These are phyloP conservation scores for Chrysaora quinquecirrha DNA, from an alignment of 30 jellyfish, hydroid and myxozoan genomes.

Conservation along the genomic window DNA sequence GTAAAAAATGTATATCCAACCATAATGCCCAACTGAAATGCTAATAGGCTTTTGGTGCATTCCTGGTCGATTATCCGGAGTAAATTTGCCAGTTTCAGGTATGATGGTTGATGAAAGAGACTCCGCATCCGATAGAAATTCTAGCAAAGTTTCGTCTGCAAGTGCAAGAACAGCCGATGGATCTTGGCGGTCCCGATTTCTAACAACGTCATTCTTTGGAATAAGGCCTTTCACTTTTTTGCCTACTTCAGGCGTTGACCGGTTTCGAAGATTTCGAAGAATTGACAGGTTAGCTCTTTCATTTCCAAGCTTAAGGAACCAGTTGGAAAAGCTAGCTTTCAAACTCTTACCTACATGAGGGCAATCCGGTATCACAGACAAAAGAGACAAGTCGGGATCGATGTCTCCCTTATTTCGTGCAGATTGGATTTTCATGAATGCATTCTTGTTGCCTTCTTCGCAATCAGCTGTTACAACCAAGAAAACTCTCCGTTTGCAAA, in stretches of 20 bases:
- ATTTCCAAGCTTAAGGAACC: conserved; percentile 2
- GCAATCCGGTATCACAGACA: background rate
- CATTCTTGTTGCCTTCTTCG: too few relatives aligned
- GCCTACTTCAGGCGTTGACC: background rate
- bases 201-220: conserved; percentile 5
- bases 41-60: background rate
- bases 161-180: background rate
- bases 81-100: too few relatives aligned
- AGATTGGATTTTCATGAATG: too few relatives aligned
- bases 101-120: too few relatives aligned
- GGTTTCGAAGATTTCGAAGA: conserved; percentile 1
- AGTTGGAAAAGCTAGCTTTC: conserved; percentile 15
- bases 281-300: conserved; percentile 7
- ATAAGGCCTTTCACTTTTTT: conserved; percentile 1
- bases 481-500: too few relatives aligned
- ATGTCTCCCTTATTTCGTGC: background rate
- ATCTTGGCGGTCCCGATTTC: conserved; percentile 16
- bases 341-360: conserved; percentile 18
- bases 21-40: background rate
- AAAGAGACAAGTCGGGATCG: conserved; percentile 6
- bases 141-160: background rate
- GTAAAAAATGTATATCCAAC: background rate
- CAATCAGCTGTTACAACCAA: too few relatives aligned
- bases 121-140: background rate
- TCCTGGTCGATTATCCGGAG: too few relatives aligned